These are phyloP conservation scores for Hycleus phaleratus DNA, from an alignment of 1,140 invertebrate species.

Conservation along the genomic window DNA sequence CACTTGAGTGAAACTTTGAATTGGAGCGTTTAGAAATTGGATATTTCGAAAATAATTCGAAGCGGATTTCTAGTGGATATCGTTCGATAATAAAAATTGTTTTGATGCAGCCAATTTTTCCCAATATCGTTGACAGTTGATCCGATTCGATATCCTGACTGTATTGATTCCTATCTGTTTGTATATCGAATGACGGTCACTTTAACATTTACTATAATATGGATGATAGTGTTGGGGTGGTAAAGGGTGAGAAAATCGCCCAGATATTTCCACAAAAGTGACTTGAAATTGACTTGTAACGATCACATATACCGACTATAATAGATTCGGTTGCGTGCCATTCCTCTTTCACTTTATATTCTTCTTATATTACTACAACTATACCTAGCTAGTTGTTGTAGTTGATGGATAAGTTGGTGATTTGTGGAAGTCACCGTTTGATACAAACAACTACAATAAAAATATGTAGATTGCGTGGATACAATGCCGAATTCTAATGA, in stretches of 20 bases:
- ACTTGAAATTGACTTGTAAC: slow-evolving; percentile 23
- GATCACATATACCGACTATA: slow-evolving; percentile 6
- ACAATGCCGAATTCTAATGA: not conserved
- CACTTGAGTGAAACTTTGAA: no score
- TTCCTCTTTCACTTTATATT: not conserved
- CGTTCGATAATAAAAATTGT: no score
- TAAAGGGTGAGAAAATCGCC: not conserved
- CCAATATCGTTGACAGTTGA: no score
- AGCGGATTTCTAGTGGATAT: no score
- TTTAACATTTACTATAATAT: no score
- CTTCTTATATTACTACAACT: not conserved
- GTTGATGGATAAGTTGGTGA: slow-evolving; percentile 2
- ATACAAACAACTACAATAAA: slow-evolving; percentile 22
- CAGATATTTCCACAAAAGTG: slow-evolving; percentile 20
- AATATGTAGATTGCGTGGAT: slow-evolving; percentile 17
- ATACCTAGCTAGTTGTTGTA: not conserved
- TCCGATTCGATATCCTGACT: no score
- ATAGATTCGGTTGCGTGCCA: slow-evolving; percentile 17
- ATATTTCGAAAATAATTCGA: no score
- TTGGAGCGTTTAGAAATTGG: no score
- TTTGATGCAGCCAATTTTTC: no score
- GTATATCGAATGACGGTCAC: no score
- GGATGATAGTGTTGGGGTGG: no score
- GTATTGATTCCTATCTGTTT: no score
- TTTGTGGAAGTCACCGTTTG: slow-evolving; percentile 20